Evolutionary conservation across 2,113 vertebrate genomes (phyloP).

Genomic region (Sphyrna mokarran): DNA sequence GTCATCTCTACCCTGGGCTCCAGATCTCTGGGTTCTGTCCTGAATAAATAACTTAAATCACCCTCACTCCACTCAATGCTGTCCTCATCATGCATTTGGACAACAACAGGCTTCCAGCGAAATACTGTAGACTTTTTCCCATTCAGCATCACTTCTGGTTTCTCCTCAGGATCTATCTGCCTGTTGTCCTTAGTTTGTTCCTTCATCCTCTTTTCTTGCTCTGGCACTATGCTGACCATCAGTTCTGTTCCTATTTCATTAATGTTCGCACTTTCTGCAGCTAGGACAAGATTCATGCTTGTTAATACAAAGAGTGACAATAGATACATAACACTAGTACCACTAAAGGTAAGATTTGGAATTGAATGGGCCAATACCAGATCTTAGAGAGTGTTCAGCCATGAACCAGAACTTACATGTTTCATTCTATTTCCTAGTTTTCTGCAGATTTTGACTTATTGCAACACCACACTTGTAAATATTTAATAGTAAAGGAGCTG

Average conservation of each 20-base stretch:
- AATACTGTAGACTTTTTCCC: constrained; percentile 8
- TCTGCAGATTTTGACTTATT: not conserved
- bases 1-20: not conserved
- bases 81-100: constrained; percentile 28
- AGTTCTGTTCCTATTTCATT: not conserved
- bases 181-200: not conserved
- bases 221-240: not conserved
- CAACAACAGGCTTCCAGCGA: constrained; percentile 22
- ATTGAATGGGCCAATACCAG: not conserved
- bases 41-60: constrained; percentile 22
- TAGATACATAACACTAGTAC: not conserved
- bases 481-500: not conserved
- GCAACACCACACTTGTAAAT: not conserved
- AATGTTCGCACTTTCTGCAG: not conserved
- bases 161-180: constrained; percentile 24
- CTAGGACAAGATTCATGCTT: constrained; percentile 16
- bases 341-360: not conserved
- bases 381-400: not conserved
- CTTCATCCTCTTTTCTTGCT: constrained; percentile 8
- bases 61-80: constrained; percentile 30
- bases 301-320: not conserved
- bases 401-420: not conserved
- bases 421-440: not conserved
- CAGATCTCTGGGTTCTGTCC: constrained; percentile 15
- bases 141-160: not conserved